Evolutionary conservation across 2,888 invertebrate species (phyloP).

Genomic region (Chromoteleia sp.): DNA sequence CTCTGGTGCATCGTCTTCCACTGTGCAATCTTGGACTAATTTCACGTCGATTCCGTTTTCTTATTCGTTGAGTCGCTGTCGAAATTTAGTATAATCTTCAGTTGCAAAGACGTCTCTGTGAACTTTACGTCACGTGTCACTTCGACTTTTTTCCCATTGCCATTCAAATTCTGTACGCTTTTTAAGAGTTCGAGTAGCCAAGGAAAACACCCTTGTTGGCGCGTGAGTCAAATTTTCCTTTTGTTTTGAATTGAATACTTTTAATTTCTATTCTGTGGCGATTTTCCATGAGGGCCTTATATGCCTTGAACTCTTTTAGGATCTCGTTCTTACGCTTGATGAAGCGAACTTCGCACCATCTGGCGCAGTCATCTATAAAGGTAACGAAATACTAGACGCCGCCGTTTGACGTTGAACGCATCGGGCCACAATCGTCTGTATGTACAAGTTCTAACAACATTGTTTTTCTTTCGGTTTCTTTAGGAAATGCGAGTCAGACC

Average conservation of each 20-base stretch:
- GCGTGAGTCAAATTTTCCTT: constrained; percentile 43
- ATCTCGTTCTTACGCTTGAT: constrained; percentile 63
- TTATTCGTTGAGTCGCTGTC: neutral
- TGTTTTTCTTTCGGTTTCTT: constrained; percentile 2
- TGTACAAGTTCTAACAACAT: constrained; percentile 53
- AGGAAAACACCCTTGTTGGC: constrained; percentile 34
- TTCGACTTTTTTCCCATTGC: neutral
- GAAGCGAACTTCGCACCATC: constrained; percentile 68
- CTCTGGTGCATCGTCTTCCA: no score
- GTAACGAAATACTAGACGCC: constrained; percentile 67
- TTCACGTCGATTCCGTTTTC: no score
- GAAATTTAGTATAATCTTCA: neutral
- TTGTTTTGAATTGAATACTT: constrained; percentile 54
- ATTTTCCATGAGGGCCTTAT: constrained; percentile 56
- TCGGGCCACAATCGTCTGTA: constrained; percentile 72
- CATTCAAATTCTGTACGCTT: constrained; percentile 13
- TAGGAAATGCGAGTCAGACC: constrained; percentile 13
- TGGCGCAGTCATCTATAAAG: constrained; percentile 72
- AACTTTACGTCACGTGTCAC: constrained; percentile 20
- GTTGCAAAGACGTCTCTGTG: no score
- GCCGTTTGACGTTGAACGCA: constrained; percentile 63
- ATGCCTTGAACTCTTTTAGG: constrained; percentile 51
- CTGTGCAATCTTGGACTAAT: no score
- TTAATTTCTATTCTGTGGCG: constrained; percentile 58
- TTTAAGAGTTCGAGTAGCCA: constrained; percentile 15